Conservation (phyloP, 2,888 invertebrate species). For the Eledone cirrhosa region DNA sequence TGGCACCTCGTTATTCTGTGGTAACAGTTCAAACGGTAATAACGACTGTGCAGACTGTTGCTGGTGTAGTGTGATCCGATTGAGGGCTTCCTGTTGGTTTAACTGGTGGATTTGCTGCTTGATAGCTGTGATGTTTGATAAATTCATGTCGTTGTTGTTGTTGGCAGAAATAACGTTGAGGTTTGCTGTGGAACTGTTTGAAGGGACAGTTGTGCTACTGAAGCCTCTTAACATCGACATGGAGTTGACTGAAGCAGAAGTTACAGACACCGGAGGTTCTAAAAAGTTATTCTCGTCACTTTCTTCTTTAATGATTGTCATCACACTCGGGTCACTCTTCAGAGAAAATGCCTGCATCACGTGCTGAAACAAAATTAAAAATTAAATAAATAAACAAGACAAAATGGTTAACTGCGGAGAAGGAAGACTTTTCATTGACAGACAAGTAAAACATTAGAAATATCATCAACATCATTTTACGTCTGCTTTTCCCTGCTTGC, state of each 20-base stretch:
- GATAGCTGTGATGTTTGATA: not conserved
- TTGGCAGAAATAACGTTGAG: not conserved
- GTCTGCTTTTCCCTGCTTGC: no score
- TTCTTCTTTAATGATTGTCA: not conserved
- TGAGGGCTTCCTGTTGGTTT: not conserved
- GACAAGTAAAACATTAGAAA: no score
- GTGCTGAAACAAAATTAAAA: not conserved
- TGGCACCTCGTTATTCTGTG: not conserved
- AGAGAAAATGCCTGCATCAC: not conserved
- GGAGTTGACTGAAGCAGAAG: not conserved
- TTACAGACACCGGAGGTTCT: not conserved
- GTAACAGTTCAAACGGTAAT: not conserved
- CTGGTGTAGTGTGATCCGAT: not conserved
- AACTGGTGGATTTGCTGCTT: not conserved
- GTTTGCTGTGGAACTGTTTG: not conserved
- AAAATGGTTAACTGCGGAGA: no score
- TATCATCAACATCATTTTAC: no score
- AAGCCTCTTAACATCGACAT: not conserved
- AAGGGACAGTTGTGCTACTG: not conserved
- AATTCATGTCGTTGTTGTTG: not conserved
- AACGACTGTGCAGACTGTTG: not conserved
- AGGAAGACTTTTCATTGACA: no score
- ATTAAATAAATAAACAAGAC: not conserved
- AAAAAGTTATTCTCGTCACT: not conserved
- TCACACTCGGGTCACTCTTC: not conserved